phyloP scores from a whole-genome alignment of 2,888 invertebrate genomes.

The Oeneis ivallda region DNA sequence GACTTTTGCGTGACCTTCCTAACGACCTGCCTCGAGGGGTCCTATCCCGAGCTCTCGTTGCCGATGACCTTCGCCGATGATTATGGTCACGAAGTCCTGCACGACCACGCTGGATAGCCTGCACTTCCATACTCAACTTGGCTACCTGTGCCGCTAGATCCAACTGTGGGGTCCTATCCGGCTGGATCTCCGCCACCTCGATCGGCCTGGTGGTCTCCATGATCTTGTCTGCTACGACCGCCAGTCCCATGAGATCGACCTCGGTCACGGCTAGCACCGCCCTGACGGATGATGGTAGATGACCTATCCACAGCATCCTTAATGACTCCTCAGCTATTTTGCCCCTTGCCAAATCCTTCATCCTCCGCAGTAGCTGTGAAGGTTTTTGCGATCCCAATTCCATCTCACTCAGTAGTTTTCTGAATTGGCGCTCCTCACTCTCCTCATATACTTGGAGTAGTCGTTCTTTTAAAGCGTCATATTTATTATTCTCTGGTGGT shows the following conservation, averaged over 20 bases:
- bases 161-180: neutral
- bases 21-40: neutral
- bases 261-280: conserved; percentile 30
- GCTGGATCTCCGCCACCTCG: conserved; percentile 13
- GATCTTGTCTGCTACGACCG: conserved; percentile 35
- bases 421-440: neutral
- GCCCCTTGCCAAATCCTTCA: neutral
- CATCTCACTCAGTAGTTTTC: conserved; percentile 19
- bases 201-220: conserved; percentile 20
- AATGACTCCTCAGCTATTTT: conserved; percentile 24
- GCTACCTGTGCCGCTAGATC: neutral
- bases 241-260: conserved; percentile 26
- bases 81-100: too few relatives aligned
- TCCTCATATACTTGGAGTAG: neutral
- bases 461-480: neutral
- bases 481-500: neutral
- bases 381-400: conserved; percentile 19
- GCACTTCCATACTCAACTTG: neutral
- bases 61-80: too few relatives aligned
- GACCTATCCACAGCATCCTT: conserved; percentile 33
- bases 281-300: conserved; percentile 31
- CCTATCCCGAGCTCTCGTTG: too few relatives aligned
- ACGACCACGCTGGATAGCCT: neutral
- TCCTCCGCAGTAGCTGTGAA: conserved; percentile 13
- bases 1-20: neutral